Base-by-base conservation (phyloP, 2,797 vertebrate genomes). In the Tenualosa ilisha region DNA sequence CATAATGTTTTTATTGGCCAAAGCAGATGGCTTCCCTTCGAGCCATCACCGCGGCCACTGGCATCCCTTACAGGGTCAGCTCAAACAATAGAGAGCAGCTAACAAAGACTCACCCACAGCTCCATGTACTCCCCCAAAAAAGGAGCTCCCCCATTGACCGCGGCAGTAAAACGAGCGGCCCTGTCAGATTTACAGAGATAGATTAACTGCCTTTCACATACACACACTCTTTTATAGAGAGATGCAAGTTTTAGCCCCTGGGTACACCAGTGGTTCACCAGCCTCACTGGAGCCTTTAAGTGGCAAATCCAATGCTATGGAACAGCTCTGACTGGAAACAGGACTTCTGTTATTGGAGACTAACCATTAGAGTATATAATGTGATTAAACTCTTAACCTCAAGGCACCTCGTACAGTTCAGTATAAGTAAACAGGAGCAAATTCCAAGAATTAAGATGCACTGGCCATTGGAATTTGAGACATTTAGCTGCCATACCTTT, bases 1-100 rank as follows among this genome's bases (percentile, higher is more conserved):
- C 20, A 86, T 92, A 89, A 93, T 93, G 91, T 91, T 94, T 96
- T 95, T 94, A 95, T 92, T 94, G 92, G 92, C 89, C 89, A 84
- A 87, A 92, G 90, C 95, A 96, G 94, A 96, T 95, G 94, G 94
- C 91, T 92, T 91, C 89, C 91, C 91, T 91, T 89, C 89, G 88
- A 86, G 90, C 86, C 83, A 86, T 90, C 86, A 91, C 93, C 94
- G 91, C 93, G 88, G 88, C 88, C 91, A 85, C 81, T 85, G 89
- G 88, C 90, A 91, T 94, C 90, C 91, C 92, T 89, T 90, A 91
- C 89, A 26, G 72, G 91, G 93, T 94, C 92, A 93, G 86, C 82
- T 85, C 91, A 91, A 92, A 95, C 95, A 94, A 94, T 93, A 83
- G 92, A 85, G 83, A 86, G 83, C 82, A 89, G 89, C 84, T 88